Base-by-base conservation (phyloP, 2,797 vertebrate genomes). In the Choloepus didactylus region DNA sequence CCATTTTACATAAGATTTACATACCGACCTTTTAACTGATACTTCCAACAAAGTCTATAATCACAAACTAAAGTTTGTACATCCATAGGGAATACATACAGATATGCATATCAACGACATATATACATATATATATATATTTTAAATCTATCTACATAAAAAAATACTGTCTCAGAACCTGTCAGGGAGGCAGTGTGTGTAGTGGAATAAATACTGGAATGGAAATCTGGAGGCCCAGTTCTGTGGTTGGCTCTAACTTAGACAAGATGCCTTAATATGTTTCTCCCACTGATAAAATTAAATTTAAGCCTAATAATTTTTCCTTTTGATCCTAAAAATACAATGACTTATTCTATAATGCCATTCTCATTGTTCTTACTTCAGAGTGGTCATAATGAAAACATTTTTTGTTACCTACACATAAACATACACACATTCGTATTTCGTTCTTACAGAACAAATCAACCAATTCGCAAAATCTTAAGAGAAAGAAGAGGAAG, bases 241-340 rank as follows among this genome's bases (percentile, higher is more conserved):
- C 11, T 29, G 59, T 31, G 8, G 85, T 35, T 19, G 6, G 21
- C n/a, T 87, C 77, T 51, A 31, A 31, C 23, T 77, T 31, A 66
- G 35, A 84, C 18, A 38, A 46, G 54, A 79, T n/a, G 51, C 23
- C n/a, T 44, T 9, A 3, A 75, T 27, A 14, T 46, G 18, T 44
- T 82, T 75, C 54, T 59, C n/a, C 51, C n/a, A 69, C 41, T 51
- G 76, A 89, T 10, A 23, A 79, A 80, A 82, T 49, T 4, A 79
- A 8, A 41, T 41, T 19, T 59, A 60, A 75, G 51, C 6, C 29
- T 6, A 11, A 35, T 66, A 76, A 51, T 10, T 62, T 62, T 23
- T 69, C 29, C 82, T 46, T 38, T n/a, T 85, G 41, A 64, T 77
- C 59, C 77, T 94, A 92, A 62, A 80, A 70, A 90, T n/a, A 85